Base-by-base conservation (phyloP, 2,888 invertebrate species). In the Myopa tessellatipennis region DNA sequence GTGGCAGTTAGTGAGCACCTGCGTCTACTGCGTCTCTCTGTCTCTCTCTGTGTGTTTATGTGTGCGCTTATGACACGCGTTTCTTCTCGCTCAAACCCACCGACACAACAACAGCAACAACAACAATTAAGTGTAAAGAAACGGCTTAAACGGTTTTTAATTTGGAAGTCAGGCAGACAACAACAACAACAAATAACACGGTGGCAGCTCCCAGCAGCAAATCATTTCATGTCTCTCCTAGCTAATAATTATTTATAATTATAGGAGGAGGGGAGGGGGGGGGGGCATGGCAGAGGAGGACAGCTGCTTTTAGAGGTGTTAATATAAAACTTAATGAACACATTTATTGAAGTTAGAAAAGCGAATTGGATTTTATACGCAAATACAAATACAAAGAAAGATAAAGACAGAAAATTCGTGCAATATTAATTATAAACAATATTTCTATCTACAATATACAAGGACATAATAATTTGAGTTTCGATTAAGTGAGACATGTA, bases 1-100 rank as follows among this genome's bases (percentile, higher is more conserved):
- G 77, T 58, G 67, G 77, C 69, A 58, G 26, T 71, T 70, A 70
- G 69, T 68, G 74, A 10, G 36, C 38, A 55, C 36, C 40, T 18
- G 26, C 68, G 34, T 69, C 40, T 36, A 1, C 52, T 5, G 4
- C 40, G n/a, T 40, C 40, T 40, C 38, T 36, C 10, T 40, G 4
- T 14, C n/a, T 61, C 3, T 55, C 7, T 36, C 10, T 60, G 70
- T 38, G 12, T 40, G 60, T 50, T 18, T 34, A 67, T 73, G 45
- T 68, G 77, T 60, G 36, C 45, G 67, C 1, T 7, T 8, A 45
- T 45, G 65, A 36, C 65, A 65, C 65, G 65, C 65, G 65, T 34
- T 38, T 7, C 55, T n/a, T 55, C 16, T 12, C 55, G 10, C 16
- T 14, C 55, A 16, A 12, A 55, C 14, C 55, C 1, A n/a, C 10